phyloP scores from a whole-genome alignment of 2,888 invertebrate genomes.

The Matsumyia berberina region DNA sequence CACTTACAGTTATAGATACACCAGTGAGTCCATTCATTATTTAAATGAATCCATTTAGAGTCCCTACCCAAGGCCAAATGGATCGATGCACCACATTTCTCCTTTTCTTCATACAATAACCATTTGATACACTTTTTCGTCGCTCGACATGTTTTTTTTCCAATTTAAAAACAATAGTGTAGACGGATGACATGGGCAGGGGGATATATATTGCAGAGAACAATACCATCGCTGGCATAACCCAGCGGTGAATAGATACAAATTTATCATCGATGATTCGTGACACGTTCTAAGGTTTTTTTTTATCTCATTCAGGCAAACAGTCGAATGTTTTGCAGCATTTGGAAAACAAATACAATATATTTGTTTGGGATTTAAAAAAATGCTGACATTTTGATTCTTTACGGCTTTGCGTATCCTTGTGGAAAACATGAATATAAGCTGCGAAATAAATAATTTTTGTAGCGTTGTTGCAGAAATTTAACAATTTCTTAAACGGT shows the following conservation, averaged over 20 bases:
- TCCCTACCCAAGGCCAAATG: neutral
- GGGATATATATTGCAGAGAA: neutral
- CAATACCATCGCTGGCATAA: neutral
- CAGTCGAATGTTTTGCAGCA: neutral
- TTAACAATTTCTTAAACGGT: neutral
- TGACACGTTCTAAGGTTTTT: neutral
- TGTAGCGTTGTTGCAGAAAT: neutral
- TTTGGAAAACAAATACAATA: neutral
- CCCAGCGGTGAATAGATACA: conserved; percentile 3
- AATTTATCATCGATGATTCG: conserved; percentile 5
- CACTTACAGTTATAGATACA: neutral
- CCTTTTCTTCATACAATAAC: neutral
- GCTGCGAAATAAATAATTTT: neutral
- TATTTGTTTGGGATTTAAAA: conserved; percentile 1
- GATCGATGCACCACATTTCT: neutral
- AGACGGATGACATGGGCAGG: neutral
- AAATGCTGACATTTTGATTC: neutral
- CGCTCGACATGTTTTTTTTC: neutral
- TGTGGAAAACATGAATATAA: neutral
- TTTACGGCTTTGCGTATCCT: neutral
- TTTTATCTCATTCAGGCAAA: neutral
- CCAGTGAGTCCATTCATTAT: neutral
- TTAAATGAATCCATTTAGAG: conserved; percentile 8
- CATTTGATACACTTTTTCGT: neutral
- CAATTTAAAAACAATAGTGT: neutral